These are phyloP conservation scores for Penaeus monodon DNA, from an alignment of 2,888 invertebrate genomes.

Conservation along the genomic window DNA sequence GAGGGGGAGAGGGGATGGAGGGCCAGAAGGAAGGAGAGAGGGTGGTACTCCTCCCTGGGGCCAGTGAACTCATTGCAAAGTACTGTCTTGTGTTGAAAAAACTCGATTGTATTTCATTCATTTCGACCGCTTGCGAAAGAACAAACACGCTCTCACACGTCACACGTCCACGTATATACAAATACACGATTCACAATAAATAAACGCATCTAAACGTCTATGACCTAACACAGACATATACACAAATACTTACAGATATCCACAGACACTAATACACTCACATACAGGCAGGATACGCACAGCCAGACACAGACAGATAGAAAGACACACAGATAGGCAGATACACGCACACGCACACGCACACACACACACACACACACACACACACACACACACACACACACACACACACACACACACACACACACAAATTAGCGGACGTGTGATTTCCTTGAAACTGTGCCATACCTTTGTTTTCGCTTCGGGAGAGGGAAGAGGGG, in stretches of 20 bases:
- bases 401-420: background rate
- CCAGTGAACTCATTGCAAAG: background rate
- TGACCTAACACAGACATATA: background rate
- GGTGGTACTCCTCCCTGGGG: background rate
- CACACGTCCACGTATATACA: no score
- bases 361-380: slow-evolving; percentile 10
- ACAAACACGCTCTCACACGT: background rate
- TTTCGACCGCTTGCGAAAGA: background rate
- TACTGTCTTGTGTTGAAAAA: background rate
- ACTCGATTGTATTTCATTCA: background rate
- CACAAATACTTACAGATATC: background rate
- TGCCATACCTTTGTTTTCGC: no score
- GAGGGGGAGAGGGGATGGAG: no score
- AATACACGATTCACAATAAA: background rate
- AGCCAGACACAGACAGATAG: no score
- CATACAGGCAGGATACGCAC: no score
- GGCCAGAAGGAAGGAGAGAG: no score
- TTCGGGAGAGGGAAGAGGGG: background rate
- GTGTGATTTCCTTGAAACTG: background rate
- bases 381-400: background rate
- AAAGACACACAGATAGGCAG: no score
- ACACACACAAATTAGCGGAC: background rate
- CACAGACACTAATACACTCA: no score
- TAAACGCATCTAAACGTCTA: background rate
- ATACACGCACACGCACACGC: background rate